Evolutionary conservation across 2,888 invertebrate genomes (phyloP).

Genomic region (Epicampocera succincta): DNA sequence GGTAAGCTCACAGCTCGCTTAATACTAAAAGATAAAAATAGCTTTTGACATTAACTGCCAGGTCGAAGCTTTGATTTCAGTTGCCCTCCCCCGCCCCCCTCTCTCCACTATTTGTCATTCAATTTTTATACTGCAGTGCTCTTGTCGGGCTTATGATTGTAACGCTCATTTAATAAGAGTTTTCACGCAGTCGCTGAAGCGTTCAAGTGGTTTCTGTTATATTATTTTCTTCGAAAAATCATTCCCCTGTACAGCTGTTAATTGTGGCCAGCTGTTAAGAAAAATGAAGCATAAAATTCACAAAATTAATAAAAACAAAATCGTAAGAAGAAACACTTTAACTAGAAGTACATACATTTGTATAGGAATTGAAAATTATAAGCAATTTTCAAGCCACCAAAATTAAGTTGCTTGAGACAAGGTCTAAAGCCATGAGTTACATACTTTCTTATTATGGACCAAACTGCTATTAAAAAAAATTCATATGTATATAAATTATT

Average conservation of each 20-base stretch:
- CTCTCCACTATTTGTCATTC: slow-evolving; percentile 3
- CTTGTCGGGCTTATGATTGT: slow-evolving; percentile 64
- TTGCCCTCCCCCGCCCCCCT: not conserved
- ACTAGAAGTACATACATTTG: too few relatives aligned
- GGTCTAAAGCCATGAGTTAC: too few relatives aligned
- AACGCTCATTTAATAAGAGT: slow-evolving; percentile 3
- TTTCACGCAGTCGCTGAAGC: slow-evolving; percentile 47
- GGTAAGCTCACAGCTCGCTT: slow-evolving; percentile 74
- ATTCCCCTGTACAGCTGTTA: slow-evolving; percentile 57
- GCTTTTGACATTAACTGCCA: slow-evolving; percentile 66
- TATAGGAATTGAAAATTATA: too few relatives aligned
- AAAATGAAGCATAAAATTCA: too few relatives aligned
- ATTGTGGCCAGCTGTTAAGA: slow-evolving; percentile 41
- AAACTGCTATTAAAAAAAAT: too few relatives aligned
- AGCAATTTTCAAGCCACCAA: too few relatives aligned
- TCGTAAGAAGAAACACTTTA: too few relatives aligned
- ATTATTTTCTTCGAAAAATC: slow-evolving; percentile 9
- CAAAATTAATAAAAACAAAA: too few relatives aligned
- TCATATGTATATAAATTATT: too few relatives aligned
- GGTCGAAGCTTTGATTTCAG: slow-evolving; percentile 65
- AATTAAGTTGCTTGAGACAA: too few relatives aligned
- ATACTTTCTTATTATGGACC: too few relatives aligned
- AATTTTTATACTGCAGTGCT: slow-evolving; percentile 61
- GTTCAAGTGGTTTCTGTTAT: not conserved
- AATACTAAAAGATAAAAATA: slow-evolving; percentile 72